phyloP scores from a whole-genome alignment of 1,140 invertebrate genomes.

The Bicyclus anynana region DNA sequence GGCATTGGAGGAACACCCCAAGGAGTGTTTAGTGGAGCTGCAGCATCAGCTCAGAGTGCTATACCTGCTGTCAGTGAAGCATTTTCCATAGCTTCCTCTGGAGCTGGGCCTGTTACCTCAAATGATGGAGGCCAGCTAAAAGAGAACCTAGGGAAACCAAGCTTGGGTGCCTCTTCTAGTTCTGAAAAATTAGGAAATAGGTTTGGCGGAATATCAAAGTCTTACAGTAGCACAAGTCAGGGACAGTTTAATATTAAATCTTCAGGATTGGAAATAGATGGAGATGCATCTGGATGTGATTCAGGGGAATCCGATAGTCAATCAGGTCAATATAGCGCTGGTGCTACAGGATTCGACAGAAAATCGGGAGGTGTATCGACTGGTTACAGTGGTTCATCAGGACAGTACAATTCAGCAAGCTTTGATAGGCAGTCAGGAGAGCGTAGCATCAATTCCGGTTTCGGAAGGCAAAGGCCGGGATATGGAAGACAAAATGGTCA shows the following conservation, averaged over 20 bases:
- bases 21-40: conserved; percentile 59
- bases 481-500: background rate
- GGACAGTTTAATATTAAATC: background rate
- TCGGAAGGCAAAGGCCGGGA: background rate
- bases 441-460: background rate
- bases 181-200: background rate
- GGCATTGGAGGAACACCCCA: conserved; percentile 32
- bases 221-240: background rate
- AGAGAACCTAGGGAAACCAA: background rate
- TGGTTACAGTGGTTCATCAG: background rate
- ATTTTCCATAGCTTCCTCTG: conserved; percentile 47
- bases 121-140: conserved; percentile 12
- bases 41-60: conserved; percentile 40
- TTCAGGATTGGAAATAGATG: background rate
- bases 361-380: background rate
- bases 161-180: conserved; percentile 3
- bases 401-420: background rate
- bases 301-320: conserved; percentile 6
- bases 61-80: conserved; percentile 38
- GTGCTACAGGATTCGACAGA: background rate
- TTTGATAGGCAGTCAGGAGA: background rate
- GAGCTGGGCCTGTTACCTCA: conserved; percentile 5
- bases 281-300: background rate
- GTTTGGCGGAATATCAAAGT: background rate
- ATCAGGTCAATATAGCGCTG: background rate